phyloP scores from a whole-genome alignment of 2,797 vertebrate genomes.

The Synanceia verrucosa region DNA sequence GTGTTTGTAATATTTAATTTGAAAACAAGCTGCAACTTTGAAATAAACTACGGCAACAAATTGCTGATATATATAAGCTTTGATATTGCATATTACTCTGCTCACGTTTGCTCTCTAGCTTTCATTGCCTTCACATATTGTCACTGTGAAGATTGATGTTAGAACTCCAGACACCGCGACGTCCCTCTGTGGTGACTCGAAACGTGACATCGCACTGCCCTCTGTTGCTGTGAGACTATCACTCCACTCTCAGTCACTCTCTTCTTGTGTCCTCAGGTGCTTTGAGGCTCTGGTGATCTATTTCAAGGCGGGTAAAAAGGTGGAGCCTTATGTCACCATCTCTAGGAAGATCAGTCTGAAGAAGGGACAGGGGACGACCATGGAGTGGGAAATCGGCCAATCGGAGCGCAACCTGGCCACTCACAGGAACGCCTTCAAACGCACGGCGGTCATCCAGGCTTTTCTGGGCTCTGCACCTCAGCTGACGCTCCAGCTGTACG shows the following conservation, averaged over 20 bases:
- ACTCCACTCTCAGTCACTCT: background rate
- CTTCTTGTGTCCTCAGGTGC: slow-evolving; percentile 74
- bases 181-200: background rate
- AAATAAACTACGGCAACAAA: background rate
- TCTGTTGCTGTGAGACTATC: slow-evolving; percentile 43
- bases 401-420: slow-evolving; percentile 87
- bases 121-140: background rate
- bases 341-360: slow-evolving; percentile 90
- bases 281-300: slow-evolving; percentile 87
- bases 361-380: slow-evolving; percentile 79
- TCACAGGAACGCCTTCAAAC: slow-evolving; percentile 95
- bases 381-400: slow-evolving; percentile 94
- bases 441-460: slow-evolving; percentile 94
- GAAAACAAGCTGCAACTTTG: background rate
- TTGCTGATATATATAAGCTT: background rate
- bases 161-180: background rate
- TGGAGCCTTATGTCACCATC: slow-evolving; percentile 96
- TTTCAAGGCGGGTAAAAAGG: slow-evolving; percentile 85
- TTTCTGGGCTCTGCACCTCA: slow-evolving; percentile 97
- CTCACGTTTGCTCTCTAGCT: background rate
- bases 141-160: background rate
- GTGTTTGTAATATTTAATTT: background rate
- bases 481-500: slow-evolving; percentile 95
- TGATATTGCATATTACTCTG: background rate
- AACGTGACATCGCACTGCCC: slow-evolving; percentile 35